A percentile compares a stretch with the other conserved stretches of the same genome.
Evolutionary conservation across 2,888 invertebrate species (phyloP).

Genomic region (Amblyjoppa proteus): DNA sequence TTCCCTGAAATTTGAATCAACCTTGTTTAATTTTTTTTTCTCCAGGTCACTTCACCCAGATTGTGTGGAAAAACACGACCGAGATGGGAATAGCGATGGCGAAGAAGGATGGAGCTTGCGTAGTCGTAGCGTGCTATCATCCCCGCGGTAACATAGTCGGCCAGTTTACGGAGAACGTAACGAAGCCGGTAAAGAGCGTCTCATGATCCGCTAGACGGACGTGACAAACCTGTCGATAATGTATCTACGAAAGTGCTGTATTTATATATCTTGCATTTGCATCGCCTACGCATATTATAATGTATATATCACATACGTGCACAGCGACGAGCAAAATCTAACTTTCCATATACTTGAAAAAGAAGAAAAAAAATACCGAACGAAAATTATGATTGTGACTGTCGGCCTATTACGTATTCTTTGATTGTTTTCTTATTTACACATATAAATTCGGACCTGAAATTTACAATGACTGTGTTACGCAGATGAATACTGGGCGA

Average conservation of each 20-base stretch:
- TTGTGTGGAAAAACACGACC: slow-evolving; percentile 92
- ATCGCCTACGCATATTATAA: slow-evolving; percentile 69
- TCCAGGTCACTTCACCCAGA: slow-evolving; percentile 88
- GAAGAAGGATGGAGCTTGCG: slow-evolving; percentile 86
- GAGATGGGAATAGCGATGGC: slow-evolving; percentile 92
- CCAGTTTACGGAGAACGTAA: slow-evolving; percentile 85
- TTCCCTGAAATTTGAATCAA: not conserved
- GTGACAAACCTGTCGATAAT: slow-evolving; percentile 71
- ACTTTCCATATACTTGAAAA: slow-evolving; percentile 23
- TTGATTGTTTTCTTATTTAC: not conserved
- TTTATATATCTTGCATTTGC: slow-evolving; percentile 65
- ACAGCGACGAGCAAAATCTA: slow-evolving; percentile 28
- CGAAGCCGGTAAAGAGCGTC: slow-evolving; percentile 77
- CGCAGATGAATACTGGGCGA: not conserved
- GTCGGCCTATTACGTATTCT: not conserved
- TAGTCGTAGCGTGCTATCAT: slow-evolving; percentile 88
- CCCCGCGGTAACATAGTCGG: slow-evolving; percentile 88
- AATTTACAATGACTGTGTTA: not conserved
- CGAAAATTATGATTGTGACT: slow-evolving; percentile 4
- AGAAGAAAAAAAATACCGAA: not conserved
- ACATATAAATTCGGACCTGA: not conserved
- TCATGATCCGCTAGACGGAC: slow-evolving; percentile 69
- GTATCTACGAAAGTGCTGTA: slow-evolving; percentile 71
- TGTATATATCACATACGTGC: slow-evolving; percentile 60
- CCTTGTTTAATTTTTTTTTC: slow-evolving; percentile 19